Evolutionary conservation across 2,113 vertebrate species (phyloP).

Genomic region (Uria lomvia): DNA sequence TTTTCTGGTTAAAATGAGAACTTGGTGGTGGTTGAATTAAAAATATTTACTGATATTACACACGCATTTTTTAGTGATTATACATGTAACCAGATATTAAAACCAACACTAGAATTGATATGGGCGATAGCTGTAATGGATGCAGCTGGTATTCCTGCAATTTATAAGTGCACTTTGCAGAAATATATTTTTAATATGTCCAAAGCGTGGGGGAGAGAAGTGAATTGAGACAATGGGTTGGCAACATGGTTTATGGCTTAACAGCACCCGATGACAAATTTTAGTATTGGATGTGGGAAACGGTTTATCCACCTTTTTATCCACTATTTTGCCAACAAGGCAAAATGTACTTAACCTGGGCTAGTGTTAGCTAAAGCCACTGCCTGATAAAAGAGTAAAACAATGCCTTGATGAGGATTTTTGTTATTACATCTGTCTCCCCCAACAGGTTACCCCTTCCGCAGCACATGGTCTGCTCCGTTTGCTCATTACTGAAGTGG

Average conservation of each 20-base stretch:
- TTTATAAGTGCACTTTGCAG: neutral
- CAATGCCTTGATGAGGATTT: accelerated
- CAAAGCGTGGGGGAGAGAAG: neutral
- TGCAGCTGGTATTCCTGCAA: neutral
- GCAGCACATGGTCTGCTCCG: neutral
- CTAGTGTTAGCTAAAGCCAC: neutral
- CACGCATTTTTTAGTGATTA: neutral
- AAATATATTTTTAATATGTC: neutral
- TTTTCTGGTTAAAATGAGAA: conserved; percentile 53
- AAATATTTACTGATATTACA: conserved; percentile 45
- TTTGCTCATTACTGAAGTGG: neutral
- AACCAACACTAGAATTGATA: conserved; percentile 13
- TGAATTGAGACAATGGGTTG: neutral
- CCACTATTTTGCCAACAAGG: neutral
- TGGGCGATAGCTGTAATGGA: neutral
- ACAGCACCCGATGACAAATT: neutral
- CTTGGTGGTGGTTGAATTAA: conserved; percentile 9
- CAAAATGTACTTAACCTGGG: neutral
- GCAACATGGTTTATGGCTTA: neutral
- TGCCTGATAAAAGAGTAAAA: neutral
- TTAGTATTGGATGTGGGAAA: neutral
- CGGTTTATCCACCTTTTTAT: neutral
- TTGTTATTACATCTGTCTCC: neutral
- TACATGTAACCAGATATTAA: neutral
- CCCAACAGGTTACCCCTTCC: neutral